Percentiles rank a stretch among this genome's conserved stretches.
Conservation (phyloP, 2,113 vertebrate genomes). For the Motacilla alba region DNA sequence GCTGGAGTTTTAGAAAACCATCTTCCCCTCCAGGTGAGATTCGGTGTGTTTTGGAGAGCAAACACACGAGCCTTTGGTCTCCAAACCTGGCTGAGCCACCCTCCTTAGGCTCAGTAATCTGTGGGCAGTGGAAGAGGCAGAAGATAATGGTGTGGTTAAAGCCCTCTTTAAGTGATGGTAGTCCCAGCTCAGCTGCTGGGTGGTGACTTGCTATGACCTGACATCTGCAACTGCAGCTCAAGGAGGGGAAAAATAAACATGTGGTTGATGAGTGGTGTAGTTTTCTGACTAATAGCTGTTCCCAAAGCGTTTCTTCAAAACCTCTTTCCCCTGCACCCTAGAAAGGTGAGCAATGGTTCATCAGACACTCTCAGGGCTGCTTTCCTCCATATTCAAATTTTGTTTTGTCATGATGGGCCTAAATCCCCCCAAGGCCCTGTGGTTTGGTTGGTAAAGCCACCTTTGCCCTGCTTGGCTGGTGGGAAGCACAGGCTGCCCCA, state of each 20-base stretch:
- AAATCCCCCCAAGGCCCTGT: not conserved
- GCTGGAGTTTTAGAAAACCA: not conserved
- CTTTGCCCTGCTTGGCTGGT: not conserved
- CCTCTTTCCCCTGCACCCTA: not conserved
- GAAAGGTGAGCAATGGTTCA: not conserved
- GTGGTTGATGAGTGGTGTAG: not conserved
- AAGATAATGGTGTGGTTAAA: not conserved
- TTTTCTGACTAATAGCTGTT: not conserved
- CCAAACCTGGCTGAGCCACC: not conserved
- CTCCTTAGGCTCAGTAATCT: not conserved
- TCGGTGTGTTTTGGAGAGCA: not conserved
- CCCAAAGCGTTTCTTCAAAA: not conserved
- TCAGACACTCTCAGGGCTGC: fast-evolving
- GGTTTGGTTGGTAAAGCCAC: not conserved
- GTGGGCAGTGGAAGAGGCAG: not conserved
- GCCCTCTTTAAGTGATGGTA: not conserved
- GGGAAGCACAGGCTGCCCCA: not conserved
- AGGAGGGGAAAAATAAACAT: not conserved
- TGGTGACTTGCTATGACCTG: not conserved
- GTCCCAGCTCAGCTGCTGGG: not conserved
- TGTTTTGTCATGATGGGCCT: not conserved
- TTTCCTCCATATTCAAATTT: not conserved
- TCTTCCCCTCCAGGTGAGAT: not conserved
- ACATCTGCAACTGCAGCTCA: not conserved
- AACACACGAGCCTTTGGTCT: not conserved